phyloP scores from a whole-genome alignment of 2,888 invertebrate genomes.

The Habroteleia sp. region DNA sequence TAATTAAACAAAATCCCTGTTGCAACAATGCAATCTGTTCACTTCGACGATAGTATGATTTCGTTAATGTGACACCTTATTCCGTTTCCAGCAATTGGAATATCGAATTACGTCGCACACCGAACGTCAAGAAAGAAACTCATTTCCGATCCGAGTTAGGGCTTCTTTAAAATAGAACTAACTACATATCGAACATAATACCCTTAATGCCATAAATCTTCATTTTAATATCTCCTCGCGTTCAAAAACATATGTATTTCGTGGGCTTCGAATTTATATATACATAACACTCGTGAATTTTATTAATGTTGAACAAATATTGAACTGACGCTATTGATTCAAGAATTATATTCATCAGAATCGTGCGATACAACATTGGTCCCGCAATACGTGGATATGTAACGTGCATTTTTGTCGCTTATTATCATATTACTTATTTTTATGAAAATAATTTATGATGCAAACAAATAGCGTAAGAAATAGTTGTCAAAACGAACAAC shows the following conservation, averaged over 20 bases:
- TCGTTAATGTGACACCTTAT: conserved; percentile 47
- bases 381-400: conserved; percentile 5
- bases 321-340: conserved; percentile 24
- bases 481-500: too few relatives aligned
- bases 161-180: conserved; percentile 44
- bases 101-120: conserved; percentile 40
- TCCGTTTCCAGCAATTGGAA: conserved; percentile 15
- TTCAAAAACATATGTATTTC: conserved; percentile 39
- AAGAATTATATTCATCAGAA: conserved; percentile 15
- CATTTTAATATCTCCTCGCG: conserved; percentile 27
- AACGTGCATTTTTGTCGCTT: conserved; percentile 30
- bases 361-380: too few relatives aligned
- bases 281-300: conserved; percentile 1
- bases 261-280: conserved; percentile 37
- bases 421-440: conserved; percentile 22
- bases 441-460: background rate
- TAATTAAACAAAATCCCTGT: conserved; percentile 14
- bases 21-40: conserved; percentile 36
- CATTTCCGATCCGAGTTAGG: conserved; percentile 52
- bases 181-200: conserved; percentile 43
- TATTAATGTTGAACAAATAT: conserved; percentile 31
- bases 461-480: too few relatives aligned
- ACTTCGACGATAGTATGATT: conserved; percentile 26
- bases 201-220: conserved; percentile 44
- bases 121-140: conserved; percentile 42